Evolutionary conservation across 2,888 invertebrate species (phyloP).

Genomic region (Anthophora plumipes): DNA sequence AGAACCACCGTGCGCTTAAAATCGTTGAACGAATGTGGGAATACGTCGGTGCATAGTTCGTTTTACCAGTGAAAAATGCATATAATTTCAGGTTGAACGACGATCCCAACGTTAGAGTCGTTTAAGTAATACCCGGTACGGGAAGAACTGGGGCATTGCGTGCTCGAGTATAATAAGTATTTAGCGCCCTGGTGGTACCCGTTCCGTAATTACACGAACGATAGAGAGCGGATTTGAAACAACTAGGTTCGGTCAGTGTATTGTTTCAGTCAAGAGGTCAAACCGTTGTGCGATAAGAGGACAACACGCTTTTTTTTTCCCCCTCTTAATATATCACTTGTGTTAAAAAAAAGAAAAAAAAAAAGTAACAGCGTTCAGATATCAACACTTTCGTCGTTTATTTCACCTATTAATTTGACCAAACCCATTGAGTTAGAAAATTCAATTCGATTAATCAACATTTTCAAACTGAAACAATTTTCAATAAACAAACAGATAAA

Average conservation of each 20-base stretch:
- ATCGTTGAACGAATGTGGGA: neutral
- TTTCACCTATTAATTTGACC: too few species aligned
- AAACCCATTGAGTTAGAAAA: too few species aligned
- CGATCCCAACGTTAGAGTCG: neutral
- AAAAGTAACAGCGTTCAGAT: too few species aligned
- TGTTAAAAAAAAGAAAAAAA: too few species aligned
- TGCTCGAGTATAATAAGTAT: slow-evolving; percentile 62
- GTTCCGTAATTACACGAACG: slow-evolving; percentile 30
- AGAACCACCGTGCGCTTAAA: neutral
- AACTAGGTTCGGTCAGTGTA: neutral
- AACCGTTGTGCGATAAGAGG: neutral
- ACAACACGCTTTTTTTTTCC: too few species aligned
- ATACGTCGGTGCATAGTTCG: neutral
- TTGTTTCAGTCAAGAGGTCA: slow-evolving; percentile 7
- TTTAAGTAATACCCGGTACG: slow-evolving; percentile 9
- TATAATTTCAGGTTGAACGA: slow-evolving; percentile 35
- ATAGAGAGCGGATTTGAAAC: slow-evolving; percentile 27
- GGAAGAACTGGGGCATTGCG: slow-evolving; percentile 59
- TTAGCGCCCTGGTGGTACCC: slow-evolving; percentile 35
- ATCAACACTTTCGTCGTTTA: too few species aligned
- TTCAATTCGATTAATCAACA: too few species aligned
- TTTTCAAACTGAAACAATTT: too few species aligned
- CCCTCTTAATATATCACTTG: too few species aligned
- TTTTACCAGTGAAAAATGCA: slow-evolving; percentile 19
- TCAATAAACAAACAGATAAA: too few species aligned